Percentiles rank a stretch among this genome's conserved stretches.
These are phyloP conservation scores for Papilio machaon DNA, from an alignment of 1,140 invertebrate genomes.

Conservation along the genomic window DNA sequence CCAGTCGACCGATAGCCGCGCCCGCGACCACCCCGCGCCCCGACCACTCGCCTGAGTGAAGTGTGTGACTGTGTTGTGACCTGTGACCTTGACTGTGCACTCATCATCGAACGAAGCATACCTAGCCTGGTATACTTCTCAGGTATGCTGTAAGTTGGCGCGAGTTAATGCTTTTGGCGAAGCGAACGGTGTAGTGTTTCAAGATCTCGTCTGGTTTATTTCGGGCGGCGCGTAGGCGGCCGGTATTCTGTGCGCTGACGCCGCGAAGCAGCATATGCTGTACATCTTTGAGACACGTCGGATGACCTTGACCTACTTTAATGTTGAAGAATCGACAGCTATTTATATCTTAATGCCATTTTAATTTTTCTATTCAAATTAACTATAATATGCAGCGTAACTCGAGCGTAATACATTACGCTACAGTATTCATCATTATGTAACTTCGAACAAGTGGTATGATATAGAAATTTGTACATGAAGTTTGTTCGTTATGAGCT, in stretches of 20 bases:
- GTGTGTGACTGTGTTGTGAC: constrained; percentile 77
- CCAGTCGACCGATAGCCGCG: constrained; percentile 74
- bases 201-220: constrained; percentile 75
- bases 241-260: constrained; percentile 29
- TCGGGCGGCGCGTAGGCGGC: constrained; percentile 65
- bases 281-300: constrained; percentile 8
- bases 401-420: neutral
- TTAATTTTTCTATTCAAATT: constrained; percentile 23
- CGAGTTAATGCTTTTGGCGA: constrained; percentile 45
- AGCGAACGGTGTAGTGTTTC: constrained; percentile 68
- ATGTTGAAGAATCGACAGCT: neutral
- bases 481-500: neutral
- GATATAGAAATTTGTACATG: neutral
- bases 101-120: constrained; percentile 18
- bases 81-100: constrained; percentile 45
- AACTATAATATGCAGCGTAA: neutral
- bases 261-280: constrained; percentile 43
- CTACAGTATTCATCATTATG: neutral
- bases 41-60: constrained; percentile 78
- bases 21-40: constrained; percentile 69
- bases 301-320: constrained; percentile 33
- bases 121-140: neutral
- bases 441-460: neutral
- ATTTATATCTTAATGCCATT: constrained; percentile 27
- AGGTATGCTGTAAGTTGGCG: neutral